A percentile compares a stretch with the other conserved stretches of the same genome.
phyloP scores from a whole-genome alignment of 2,797 vertebrate species.

The Chelonia mydas region DNA sequence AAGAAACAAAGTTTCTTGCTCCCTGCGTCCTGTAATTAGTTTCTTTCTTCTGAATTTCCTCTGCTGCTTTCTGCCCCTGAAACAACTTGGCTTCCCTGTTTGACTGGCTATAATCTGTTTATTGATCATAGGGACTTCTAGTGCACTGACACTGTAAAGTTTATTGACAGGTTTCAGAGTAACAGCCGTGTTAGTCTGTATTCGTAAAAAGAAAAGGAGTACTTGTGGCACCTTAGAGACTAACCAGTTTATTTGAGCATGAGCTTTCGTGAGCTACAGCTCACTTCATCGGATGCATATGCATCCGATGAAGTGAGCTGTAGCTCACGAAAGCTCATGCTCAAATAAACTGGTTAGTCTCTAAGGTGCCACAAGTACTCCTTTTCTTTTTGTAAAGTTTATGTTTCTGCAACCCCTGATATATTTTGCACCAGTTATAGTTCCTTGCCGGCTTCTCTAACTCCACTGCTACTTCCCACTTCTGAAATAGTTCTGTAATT shows the following conservation, averaged over 20 bases:
- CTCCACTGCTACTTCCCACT: not conserved
- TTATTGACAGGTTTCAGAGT: no score
- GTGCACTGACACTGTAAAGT: not conserved
- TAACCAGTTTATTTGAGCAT: no score
- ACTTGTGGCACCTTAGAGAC: no score
- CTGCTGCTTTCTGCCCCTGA: not conserved
- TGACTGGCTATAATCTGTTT: not conserved
- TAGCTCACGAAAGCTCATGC: no score
- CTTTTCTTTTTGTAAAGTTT: no score
- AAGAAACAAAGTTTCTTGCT: not conserved
- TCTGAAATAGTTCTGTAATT: not conserved
- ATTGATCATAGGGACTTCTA: not conserved
- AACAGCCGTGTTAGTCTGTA: no score
- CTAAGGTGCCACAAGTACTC: no score
- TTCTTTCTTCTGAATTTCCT: slow-evolving; percentile 1
- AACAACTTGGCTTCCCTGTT: not conserved
- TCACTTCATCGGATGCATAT: no score
- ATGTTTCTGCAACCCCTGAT: not conserved
- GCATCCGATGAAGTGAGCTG: no score
- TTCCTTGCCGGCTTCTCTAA: not conserved
- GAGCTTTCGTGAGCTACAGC: no score
- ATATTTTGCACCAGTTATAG: not conserved
- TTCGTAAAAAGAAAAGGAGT: no score
- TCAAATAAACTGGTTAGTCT: no score
- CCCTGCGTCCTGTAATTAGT: not conserved